phyloP scores from a whole-genome alignment of 2,888 invertebrate species.

The Oscheius sp. region DNA sequence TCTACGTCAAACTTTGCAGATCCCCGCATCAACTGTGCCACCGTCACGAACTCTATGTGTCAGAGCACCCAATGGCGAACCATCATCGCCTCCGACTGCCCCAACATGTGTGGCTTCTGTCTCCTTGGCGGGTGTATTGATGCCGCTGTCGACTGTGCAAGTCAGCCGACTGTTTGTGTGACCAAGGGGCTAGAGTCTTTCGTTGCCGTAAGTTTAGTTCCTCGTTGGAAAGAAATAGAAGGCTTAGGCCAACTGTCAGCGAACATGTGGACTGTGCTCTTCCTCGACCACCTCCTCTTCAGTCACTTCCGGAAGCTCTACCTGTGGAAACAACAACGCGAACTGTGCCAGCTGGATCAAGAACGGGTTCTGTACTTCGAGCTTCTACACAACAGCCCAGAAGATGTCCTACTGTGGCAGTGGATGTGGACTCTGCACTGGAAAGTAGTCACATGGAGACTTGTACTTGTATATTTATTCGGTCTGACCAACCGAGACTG shows the following conservation, averaged over 20 bases:
- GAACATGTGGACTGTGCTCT: not conserved
- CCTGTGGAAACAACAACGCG: not conserved
- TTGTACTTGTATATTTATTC: no score
- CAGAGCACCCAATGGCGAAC: conserved; percentile 23
- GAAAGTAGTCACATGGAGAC: not conserved
- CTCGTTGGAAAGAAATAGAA: no score
- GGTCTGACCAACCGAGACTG: no score
- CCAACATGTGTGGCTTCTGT: conserved; percentile 35
- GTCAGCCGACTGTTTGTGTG: not conserved
- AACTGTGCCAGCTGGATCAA: not conserved
- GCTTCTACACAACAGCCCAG: not conserved
- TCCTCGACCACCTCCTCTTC: not conserved
- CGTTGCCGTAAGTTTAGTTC: not conserved
- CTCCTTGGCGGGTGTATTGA: conserved; percentile 24
- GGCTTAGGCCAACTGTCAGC: not conserved
- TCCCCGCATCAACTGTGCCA: conserved; percentile 26
- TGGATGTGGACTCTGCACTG: not conserved
- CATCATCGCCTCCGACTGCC: conserved; percentile 35
- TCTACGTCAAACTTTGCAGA: not conserved
- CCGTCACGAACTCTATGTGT: conserved; percentile 24
- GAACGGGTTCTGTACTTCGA: conserved; percentile 2
- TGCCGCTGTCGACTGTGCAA: conserved; percentile 14
- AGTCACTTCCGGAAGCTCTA: not conserved
- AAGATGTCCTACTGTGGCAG: not conserved
- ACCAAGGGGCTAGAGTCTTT: not conserved